Base-by-base conservation (phyloP, 2,888 invertebrate species). In the Copidosoma aretas region DNA sequence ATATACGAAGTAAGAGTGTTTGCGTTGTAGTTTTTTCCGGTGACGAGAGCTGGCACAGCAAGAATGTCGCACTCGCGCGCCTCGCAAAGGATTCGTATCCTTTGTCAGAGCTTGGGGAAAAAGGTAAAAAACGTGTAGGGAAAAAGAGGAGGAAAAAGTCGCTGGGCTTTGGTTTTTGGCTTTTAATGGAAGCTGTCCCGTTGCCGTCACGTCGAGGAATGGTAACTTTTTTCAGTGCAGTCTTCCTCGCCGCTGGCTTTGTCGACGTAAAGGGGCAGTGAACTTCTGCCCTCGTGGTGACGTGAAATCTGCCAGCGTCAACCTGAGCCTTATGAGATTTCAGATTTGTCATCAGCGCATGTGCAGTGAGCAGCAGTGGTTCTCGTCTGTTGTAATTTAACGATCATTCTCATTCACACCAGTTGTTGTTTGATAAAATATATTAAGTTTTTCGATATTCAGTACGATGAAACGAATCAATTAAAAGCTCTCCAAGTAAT, bases 161-260 rank as follows among this genome's bases (percentile, higher is more conserved):
- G 8, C 32, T 32, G 4, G 3, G 32, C 64, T 60, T 54, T 43
- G 65, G 51, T 32, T 54, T 54, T 66, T n/a, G 60, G 46, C 46
- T 60, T 66, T 46, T 66, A 60, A 66, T 66, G 43, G 65, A 32
- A 60, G 46, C 58, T 25, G 59, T 59, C 58, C 39, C 39, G 51
- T 51, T 53, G 58, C 51, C 58, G 43, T 41, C 58, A 49, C 58
- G 41, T 25, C 39, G 32, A 32, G 41, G 21, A 46, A 25, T 43
- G 53, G 53, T 41, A 24, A 56, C 66, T 49, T 66, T 60, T 66
- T 60, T 61, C 60, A 51, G 53, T 60, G 39, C 22, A 32, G 46
- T 32, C 22, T 46, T 15, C 43, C 8, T 15, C 43, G 15, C 12
- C 17, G 17, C 12, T 14, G 1, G 12, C 17, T 46, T 17, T 46